Evolutionary conservation across 37 sponge, comb jelly and placozoan species (phyloP).

Genomic region (Geodia barretti): DNA sequence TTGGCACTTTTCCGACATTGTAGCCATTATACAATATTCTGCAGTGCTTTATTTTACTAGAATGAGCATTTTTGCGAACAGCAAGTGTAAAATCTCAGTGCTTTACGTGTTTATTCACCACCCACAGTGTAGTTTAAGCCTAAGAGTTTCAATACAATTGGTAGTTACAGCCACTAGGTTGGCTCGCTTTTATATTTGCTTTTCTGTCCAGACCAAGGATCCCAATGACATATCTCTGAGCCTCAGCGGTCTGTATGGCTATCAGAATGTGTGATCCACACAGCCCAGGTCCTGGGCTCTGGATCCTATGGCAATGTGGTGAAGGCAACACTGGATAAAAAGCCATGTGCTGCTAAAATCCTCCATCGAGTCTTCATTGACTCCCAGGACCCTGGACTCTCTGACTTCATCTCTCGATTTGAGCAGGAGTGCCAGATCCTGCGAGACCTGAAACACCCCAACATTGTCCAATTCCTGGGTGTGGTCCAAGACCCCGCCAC

Average conservation of each 20-base stretch:
- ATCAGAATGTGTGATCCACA: neutral
- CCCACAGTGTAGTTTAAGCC: no score
- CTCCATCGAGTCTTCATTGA: slow-evolving; percentile 2
- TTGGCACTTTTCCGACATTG: no score
- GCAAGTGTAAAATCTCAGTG: no score
- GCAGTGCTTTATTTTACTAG: no score
- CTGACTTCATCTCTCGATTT: neutral
- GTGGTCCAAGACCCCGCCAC: neutral
- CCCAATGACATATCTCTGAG: no score
- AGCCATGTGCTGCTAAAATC: slow-evolving; percentile 34
- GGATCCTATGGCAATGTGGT: slow-evolving; percentile 23
- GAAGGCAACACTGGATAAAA: slow-evolving; percentile 17
- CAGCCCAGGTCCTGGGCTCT: neutral
- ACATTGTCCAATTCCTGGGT: slow-evolving; percentile 48
- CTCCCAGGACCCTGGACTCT: neutral
- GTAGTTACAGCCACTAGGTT: no score
- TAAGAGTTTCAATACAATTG: no score
- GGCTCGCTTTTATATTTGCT: no score
- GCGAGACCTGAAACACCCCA: slow-evolving; percentile 27
- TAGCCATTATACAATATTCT: no score
- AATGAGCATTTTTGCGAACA: no score
- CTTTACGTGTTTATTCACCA: no score
- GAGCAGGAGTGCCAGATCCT: slow-evolving; percentile 35
- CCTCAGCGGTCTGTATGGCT: neutral
- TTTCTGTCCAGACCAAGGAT: no score